Conservation (phyloP, 2,888 invertebrate genomes). For the Euspilapteryx auroguttella region DNA sequence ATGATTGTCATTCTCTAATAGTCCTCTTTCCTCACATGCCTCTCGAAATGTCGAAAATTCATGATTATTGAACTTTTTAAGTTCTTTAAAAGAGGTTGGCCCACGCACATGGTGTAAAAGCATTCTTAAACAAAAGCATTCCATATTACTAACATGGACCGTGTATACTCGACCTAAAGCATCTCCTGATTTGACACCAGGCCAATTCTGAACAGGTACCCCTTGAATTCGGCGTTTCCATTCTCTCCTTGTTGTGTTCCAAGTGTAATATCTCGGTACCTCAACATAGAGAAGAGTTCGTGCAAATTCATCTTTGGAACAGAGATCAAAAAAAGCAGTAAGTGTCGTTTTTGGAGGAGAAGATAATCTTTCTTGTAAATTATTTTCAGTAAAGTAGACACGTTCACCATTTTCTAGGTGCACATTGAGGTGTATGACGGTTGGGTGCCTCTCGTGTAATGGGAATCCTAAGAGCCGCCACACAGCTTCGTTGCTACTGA, state of each 20-base stretch:
- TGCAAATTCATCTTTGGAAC: constrained; percentile 10
- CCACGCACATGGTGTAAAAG: constrained; percentile 9
- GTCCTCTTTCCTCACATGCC: too few species aligned
- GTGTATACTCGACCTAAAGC: constrained; percentile 11
- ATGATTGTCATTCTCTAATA: too few species aligned
- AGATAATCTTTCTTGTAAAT: constrained; percentile 2
- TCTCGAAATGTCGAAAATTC: constrained; percentile 13
- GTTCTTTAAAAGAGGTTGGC: constrained; percentile 10
- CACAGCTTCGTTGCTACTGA: constrained; percentile 10
- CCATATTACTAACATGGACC: constrained; percentile 10
- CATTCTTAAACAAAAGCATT: constrained; percentile 13
- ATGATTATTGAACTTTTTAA: constrained; percentile 16
- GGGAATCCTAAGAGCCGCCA: constrained; percentile 10
- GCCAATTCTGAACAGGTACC: constrained; percentile 6
- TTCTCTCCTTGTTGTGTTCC: constrained; percentile 5
- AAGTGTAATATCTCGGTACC: constrained; percentile 8
- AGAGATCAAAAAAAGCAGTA: constrained; percentile 11
- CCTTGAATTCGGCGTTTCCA: constrained; percentile 12
- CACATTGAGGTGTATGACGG: constrained; percentile 7
- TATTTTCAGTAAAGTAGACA: constrained; percentile 10
- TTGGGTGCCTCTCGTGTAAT: constrained; percentile 10
- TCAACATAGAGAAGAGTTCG: constrained; percentile 10
- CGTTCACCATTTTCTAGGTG: constrained; percentile 10
- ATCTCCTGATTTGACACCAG: constrained; percentile 10
- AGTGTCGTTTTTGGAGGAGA: constrained; percentile 5